Percentiles rank a stretch among this genome's conserved stretches.
Evolutionary conservation across 2,113 vertebrate species (phyloP).

Genomic region (Lophotis ruficrista): DNA sequence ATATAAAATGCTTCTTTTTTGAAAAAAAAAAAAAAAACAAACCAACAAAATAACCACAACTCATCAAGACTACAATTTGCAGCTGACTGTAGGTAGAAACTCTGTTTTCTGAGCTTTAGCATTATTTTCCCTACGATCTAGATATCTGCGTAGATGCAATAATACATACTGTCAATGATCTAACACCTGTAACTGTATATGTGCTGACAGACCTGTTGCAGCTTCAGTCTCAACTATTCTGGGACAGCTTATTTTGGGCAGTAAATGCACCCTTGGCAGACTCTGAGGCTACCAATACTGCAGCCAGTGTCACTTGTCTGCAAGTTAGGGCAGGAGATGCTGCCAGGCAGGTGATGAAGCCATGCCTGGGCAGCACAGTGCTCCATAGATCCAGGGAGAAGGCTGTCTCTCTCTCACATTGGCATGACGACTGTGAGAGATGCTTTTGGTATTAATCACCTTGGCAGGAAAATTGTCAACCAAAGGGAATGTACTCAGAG

Average conservation of each 20-base stretch:
- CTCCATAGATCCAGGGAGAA: background rate
- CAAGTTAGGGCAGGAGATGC: background rate
- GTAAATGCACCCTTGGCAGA: background rate
- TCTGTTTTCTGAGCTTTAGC: background rate
- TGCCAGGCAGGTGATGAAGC: background rate
- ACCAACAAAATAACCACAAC: too few species aligned
- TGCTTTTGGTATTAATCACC: background rate
- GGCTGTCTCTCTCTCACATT: rapidly evolving
- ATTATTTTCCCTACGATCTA: background rate
- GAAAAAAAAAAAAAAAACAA: too few species aligned
- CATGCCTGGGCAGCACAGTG: background rate
- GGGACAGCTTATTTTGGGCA: background rate
- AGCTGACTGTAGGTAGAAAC: background rate
- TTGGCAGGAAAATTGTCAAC: background rate
- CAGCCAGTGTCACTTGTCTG: background rate
- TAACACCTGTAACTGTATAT: background rate
- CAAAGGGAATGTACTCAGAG: background rate
- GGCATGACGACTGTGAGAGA: background rate
- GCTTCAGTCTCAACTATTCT: background rate
- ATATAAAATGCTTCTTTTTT: background rate
- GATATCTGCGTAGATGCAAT: background rate
- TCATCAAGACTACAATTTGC: background rate
- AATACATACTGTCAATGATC: background rate
- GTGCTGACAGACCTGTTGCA: background rate
- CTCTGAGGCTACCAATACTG: background rate